Percentiles rank a stretch among this genome's conserved stretches.
phyloP scores from a whole-genome alignment of 1,140 invertebrate genomes.

The Diuraphis noxia region DNA sequence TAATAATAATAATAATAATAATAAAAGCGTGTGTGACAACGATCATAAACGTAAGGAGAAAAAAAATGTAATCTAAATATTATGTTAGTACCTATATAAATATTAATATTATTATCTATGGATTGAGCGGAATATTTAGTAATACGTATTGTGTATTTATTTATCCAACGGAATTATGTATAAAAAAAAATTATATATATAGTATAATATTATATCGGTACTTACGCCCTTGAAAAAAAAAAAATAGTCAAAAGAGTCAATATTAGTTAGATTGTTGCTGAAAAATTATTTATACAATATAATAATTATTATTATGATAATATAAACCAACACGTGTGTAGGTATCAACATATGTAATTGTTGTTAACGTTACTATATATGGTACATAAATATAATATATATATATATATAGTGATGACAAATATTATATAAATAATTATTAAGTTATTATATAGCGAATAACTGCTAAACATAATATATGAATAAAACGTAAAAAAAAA shows the following conservation, averaged over 20 bases:
- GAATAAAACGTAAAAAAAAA: constrained; percentile 49
- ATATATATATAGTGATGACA: constrained; percentile 43
- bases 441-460: constrained; percentile 54
- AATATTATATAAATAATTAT: constrained; percentile 37
- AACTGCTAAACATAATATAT: constrained; percentile 51
- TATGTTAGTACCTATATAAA: background rate
- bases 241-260: constrained; percentile 31
- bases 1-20: constrained; percentile 23
- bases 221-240: constrained; percentile 4
- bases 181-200: constrained; percentile 20
- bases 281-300: constrained; percentile 48
- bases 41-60: background rate
- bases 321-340: constrained; percentile 51
- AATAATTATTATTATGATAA: constrained; percentile 41
- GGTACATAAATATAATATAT: constrained; percentile 46
- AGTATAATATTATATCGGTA: background rate
- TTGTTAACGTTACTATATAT: constrained; percentile 51
- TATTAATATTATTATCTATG: constrained; percentile 13
- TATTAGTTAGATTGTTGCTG: constrained; percentile 53
- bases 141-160: constrained; percentile 29
- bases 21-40: background rate
- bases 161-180: constrained; percentile 15
- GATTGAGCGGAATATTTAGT: constrained; percentile 16
- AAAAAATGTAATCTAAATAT: constrained; percentile 17
- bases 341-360: constrained; percentile 47